Conservation (phyloP, 92 coral and sea anemone genomes). For the Blastomussa wellsi region DNA sequence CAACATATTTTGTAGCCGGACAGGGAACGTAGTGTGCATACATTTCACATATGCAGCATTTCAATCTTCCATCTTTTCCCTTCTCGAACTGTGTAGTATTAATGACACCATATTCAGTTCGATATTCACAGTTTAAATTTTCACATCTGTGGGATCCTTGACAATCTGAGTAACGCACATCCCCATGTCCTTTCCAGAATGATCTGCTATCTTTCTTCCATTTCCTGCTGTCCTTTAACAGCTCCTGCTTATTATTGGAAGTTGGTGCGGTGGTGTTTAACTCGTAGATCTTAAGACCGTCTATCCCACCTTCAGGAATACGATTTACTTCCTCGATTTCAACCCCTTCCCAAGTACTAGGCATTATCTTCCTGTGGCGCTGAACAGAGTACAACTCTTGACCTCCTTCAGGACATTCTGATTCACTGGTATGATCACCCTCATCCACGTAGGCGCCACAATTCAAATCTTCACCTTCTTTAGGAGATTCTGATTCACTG, state of each 20-base stretch:
- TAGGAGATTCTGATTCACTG: slow-evolving; percentile 30
- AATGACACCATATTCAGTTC: slow-evolving; percentile 55
- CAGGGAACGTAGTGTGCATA: slow-evolving; percentile 49
- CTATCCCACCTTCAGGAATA: slow-evolving; percentile 49
- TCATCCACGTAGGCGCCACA: slow-evolving; percentile 12
- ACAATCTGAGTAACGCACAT: slow-evolving; percentile 61
- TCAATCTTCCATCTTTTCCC: slow-evolving; percentile 28
- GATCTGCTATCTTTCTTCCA: slow-evolving; percentile 64
- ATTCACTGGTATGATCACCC: slow-evolving; percentile 21
- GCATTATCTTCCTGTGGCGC: slow-evolving; percentile 50
- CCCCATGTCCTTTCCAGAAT: slow-evolving; percentile 54
- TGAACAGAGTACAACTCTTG: slow-evolving; percentile 27
- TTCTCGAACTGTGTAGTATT: slow-evolving; percentile 61
- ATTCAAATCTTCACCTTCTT: slow-evolving; percentile 25
- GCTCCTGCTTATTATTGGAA: slow-evolving; percentile 20
- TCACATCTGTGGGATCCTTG: slow-evolving; percentile 62
- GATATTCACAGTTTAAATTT: slow-evolving; percentile 50
- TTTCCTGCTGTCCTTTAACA: slow-evolving; percentile 61
- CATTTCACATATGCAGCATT: slow-evolving; percentile 35
- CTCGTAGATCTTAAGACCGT: slow-evolving; percentile 43
- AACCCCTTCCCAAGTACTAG: slow-evolving; percentile 46
- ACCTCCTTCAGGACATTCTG: slow-evolving; percentile 26
- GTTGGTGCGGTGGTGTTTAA: slow-evolving; percentile 10
- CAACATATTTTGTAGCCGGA: slow-evolving; percentile 54
- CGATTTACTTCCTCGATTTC: slow-evolving; percentile 32